Evolutionary conservation across 2,797 vertebrate genomes (phyloP), one percentile per base, ranked within the genome.

Genomic region (Lepus oiostolus): DNA sequence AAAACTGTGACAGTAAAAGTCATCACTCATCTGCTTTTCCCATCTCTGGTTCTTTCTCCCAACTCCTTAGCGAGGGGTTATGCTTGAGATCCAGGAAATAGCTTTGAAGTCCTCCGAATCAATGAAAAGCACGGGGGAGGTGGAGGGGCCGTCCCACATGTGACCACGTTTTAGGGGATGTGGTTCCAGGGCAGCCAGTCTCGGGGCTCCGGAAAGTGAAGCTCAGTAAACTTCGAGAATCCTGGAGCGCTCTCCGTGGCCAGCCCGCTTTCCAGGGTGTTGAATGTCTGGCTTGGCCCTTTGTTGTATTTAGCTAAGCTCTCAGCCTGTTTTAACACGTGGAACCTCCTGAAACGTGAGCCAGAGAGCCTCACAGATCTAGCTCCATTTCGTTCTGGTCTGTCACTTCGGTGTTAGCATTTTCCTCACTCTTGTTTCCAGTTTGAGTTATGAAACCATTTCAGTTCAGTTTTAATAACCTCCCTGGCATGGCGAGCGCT

Each of bases 391-490:
- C 81, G 58, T 96, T 96, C 96, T 92, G 96, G 79, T 97, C 96
- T 92, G 94, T 96, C 96, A 96, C 95, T 92, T 95, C 79, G n/a
- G 84, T 92, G 94, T 95, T 97, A 96, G 93, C 84, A 35, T 96
- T 97, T 96, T 96, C 96, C 88, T 97, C 95, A 93, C 93, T 97
- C 96, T 96, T 95, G 90, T 96, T 97, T 97, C 96, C 94, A 97
- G 96, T 97, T 94, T 96, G 97, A 95, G 95, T 97, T 96, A 96
- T 91, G 93, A 97, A 96, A 97, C 95, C 93, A 96, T 96, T 97
- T 96, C 80, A 60, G 94, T 92, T 96, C 96, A 92, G 94, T 96
- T 97, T 97, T 97, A 97, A 97, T 96, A 97, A 97, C 96, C 96
- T 97, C 93, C 94, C 94, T 96, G 95, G 96, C 96, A 95, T 95